Evolutionary conservation across 2,888 invertebrate species (phyloP).

Genomic region (Agriotes lineatus): DNA sequence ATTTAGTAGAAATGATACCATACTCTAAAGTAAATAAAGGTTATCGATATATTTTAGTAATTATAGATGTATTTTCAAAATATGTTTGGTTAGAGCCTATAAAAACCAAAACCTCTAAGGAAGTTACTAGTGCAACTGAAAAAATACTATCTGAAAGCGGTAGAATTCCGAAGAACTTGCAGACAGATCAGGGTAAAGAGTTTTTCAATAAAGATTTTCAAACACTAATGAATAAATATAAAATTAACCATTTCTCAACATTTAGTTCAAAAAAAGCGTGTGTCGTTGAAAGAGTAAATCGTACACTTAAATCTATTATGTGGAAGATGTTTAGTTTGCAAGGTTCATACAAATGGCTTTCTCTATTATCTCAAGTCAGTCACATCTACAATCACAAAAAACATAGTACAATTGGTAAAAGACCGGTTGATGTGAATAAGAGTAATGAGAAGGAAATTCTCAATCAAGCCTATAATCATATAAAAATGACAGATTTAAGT

Average conservation of each 20-base stretch:
- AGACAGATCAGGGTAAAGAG: slow-evolving; percentile 54
- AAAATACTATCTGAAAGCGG: slow-evolving; percentile 36
- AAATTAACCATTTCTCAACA: slow-evolving; percentile 44
- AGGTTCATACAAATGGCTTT: slow-evolving; percentile 49
- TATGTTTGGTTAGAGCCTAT: slow-evolving; percentile 57
- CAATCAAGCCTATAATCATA: slow-evolving; percentile 43
- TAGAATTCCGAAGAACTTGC: slow-evolving; percentile 48
- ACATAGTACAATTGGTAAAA: slow-evolving; percentile 58
- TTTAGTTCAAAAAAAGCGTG: slow-evolving; percentile 45
- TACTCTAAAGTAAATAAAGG: slow-evolving; percentile 56
- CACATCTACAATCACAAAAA: slow-evolving; percentile 56
- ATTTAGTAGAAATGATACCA: slow-evolving; percentile 59
- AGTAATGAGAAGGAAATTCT: slow-evolving; percentile 53
- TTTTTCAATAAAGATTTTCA: slow-evolving; percentile 52
- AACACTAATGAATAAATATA: slow-evolving; percentile 47
- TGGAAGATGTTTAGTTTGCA: slow-evolving; percentile 19
- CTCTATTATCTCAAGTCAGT: slow-evolving; percentile 37
- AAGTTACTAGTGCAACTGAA: slow-evolving; percentile 49
- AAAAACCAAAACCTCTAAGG: slow-evolving; percentile 55
- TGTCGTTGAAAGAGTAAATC: slow-evolving; percentile 45
- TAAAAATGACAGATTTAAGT: neutral
- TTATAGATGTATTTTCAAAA: slow-evolving; percentile 60
- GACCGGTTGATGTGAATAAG: slow-evolving; percentile 56
- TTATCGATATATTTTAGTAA: slow-evolving; percentile 55
- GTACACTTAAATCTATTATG: slow-evolving; percentile 31